A percentile compares a stretch with the other conserved stretches of the same genome.
Evolutionary conservation across 2,113 vertebrate species (phyloP).

Genomic region (Phainopepla nitens): DNA sequence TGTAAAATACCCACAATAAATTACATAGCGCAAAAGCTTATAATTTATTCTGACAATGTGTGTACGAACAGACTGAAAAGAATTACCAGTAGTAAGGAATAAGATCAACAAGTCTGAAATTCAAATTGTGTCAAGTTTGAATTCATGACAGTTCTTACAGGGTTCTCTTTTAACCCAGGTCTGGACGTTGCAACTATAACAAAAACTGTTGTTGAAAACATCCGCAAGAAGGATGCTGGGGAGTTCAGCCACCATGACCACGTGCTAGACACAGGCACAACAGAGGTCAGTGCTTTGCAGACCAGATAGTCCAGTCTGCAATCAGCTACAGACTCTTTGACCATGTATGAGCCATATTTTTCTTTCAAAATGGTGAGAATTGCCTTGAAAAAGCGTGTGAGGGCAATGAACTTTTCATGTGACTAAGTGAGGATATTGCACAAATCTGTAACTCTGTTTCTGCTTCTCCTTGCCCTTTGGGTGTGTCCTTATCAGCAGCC

Average conservation of each 20-base stretch:
- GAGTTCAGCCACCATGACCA: slow-evolving; percentile 84
- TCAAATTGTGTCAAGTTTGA: background rate
- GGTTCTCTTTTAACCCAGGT: slow-evolving; percentile 60
- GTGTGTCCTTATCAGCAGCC: background rate
- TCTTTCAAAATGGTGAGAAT: background rate
- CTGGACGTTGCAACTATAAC: slow-evolving; percentile 85
- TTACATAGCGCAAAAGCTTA: background rate
- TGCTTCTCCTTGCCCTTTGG: background rate
- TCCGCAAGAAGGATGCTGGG: slow-evolving; percentile 79
- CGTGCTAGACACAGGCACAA: slow-evolving; percentile 76
- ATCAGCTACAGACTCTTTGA: accelerated
- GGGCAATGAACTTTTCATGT: background rate
- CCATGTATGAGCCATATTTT: background rate
- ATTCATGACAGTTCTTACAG: background rate
- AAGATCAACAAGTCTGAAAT: background rate
- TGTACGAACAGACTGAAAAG: background rate
- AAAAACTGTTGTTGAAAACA: slow-evolving; percentile 89
- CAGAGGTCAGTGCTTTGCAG: slow-evolving; percentile 61
- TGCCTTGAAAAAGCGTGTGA: background rate
- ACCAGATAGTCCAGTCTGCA: background rate
- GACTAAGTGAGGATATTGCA: background rate
- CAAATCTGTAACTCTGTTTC: background rate
- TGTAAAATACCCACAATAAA: background rate
- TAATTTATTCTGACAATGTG: background rate
- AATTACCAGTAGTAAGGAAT: background rate